These are phyloP conservation scores for Dysdera silvatica DNA, from an alignment of 1,140 invertebrate genomes.

Conservation along the genomic window DNA sequence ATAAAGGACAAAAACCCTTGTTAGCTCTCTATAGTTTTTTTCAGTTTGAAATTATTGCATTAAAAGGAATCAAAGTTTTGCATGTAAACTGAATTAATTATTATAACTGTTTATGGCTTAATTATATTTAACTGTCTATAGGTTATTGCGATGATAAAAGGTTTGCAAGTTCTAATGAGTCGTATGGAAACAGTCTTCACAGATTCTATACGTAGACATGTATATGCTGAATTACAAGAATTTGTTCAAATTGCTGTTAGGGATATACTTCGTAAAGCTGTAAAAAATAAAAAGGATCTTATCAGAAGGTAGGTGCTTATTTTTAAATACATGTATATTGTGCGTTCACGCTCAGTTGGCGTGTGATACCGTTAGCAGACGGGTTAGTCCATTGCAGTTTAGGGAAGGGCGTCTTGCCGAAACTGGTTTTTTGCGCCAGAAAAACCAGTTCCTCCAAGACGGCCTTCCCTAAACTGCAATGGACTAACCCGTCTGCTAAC, in stretches of 20 bases:
- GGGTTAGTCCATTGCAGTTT: too few species aligned
- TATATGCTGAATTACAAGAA: constrained; percentile 95
- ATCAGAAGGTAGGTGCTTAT: constrained; percentile 84
- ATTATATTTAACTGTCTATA: constrained; percentile 27
- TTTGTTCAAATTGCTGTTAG: constrained; percentile 86
- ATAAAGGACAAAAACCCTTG: too few species aligned
- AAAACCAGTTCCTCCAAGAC: too few species aligned
- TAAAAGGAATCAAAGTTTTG: not conserved
- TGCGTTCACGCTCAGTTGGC: too few species aligned
- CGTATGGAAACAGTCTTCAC: constrained; percentile 96
- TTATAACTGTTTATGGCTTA: not conserved
- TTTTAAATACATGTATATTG: too few species aligned
- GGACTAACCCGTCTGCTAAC: too few species aligned
- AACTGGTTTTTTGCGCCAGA: too few species aligned
- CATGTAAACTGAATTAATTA: not conserved
- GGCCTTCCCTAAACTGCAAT: too few species aligned
- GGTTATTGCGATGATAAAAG: constrained; percentile 96
- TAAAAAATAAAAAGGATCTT: constrained; percentile 97
- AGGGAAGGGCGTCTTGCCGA: too few species aligned
- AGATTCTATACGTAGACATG: constrained; percentile 86
- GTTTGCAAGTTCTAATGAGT: constrained; percentile 92
- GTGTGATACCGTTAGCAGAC: too few species aligned
- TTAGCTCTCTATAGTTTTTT: too few species aligned
- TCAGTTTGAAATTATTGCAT: not conserved
- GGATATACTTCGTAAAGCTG: constrained; percentile 89